A percentile compares a stretch with the other conserved stretches of the same genome.
phyloP scores from a whole-genome alignment of 2,797 vertebrate genomes.

The Bradypodion pumilum region DNA sequence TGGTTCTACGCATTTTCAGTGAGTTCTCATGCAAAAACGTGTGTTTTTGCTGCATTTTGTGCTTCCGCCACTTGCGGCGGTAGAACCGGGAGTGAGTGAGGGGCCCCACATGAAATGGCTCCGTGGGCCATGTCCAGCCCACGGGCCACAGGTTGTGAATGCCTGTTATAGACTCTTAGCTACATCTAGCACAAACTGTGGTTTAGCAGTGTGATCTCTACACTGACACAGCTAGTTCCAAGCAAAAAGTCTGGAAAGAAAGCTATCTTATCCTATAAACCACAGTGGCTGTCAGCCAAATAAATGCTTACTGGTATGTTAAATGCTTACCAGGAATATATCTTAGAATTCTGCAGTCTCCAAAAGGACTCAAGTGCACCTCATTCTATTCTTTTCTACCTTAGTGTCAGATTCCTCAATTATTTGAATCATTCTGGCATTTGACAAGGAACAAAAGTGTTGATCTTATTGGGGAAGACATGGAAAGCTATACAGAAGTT shows the following conservation, averaged over 20 bases:
- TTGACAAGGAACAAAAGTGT: fast-evolving
- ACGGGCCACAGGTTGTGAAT: too few relatives aligned
- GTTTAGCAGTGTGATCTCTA: neutral
- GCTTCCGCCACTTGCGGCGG: too few relatives aligned
- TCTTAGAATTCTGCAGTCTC: neutral
- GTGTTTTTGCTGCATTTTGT: too few relatives aligned
- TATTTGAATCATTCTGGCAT: neutral
- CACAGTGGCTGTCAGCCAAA: neutral
- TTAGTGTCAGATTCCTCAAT: neutral
- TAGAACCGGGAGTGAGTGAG: too few relatives aligned
- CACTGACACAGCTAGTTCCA: neutral
- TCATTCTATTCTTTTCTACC: neutral
- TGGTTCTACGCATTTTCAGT: too few relatives aligned
- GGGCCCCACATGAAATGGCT: too few relatives aligned
- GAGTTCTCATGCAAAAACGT: too few relatives aligned
- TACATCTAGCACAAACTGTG: neutral
- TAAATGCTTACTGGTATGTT: neutral
- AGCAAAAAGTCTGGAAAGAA: neutral
- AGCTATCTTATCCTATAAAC: neutral
- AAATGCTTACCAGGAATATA: neutral
- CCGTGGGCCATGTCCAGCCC: too few relatives aligned
- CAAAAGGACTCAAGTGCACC: neutral
- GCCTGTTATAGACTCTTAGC: too few relatives aligned
- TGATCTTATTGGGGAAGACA: neutral
- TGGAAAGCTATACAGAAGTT: neutral